phyloP scores from a whole-genome alignment of 2,888 invertebrate species.

The Rhagium mordax region DNA sequence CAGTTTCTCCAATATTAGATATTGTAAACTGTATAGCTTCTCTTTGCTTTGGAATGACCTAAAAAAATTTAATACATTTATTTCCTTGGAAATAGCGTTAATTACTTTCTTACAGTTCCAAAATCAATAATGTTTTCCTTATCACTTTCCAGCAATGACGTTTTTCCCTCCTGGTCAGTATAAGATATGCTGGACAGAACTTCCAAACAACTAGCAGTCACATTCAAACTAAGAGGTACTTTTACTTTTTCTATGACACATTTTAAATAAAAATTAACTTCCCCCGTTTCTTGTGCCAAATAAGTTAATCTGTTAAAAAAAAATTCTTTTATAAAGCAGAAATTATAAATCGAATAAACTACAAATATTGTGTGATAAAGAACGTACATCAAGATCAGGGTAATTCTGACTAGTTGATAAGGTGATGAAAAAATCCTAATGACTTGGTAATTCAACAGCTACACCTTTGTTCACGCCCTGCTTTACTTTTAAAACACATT shows the following conservation, averaged over 20 bases:
- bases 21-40: conserved; percentile 41
- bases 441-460: too few species aligned
- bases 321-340: neutral
- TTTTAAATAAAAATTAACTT: conserved; percentile 73
- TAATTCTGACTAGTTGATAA: too few species aligned
- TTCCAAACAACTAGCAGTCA: conserved; percentile 72
- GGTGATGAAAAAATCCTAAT: too few species aligned
- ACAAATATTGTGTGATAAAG: too few species aligned
- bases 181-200: conserved; percentile 73
- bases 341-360: too few species aligned
- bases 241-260: conserved; percentile 73
- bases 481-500: too few species aligned
- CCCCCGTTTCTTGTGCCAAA: conserved; percentile 73
- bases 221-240: conserved; percentile 71
- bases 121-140: conserved; percentile 66
- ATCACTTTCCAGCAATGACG: conserved; percentile 56
- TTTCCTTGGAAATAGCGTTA: conserved; percentile 4
- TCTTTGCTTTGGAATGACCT: conserved; percentile 44
- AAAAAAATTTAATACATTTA: neutral
- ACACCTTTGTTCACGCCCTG: too few species aligned
- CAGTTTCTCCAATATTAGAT: conserved; percentile 49
- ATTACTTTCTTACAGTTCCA: conserved; percentile 64
- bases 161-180: conserved; percentile 54
- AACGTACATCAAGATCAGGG: too few species aligned
- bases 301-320: conserved; percentile 71